Base-by-base conservation (phyloP, 2,113 vertebrate genomes). In the Leptosomus discolor region DNA sequence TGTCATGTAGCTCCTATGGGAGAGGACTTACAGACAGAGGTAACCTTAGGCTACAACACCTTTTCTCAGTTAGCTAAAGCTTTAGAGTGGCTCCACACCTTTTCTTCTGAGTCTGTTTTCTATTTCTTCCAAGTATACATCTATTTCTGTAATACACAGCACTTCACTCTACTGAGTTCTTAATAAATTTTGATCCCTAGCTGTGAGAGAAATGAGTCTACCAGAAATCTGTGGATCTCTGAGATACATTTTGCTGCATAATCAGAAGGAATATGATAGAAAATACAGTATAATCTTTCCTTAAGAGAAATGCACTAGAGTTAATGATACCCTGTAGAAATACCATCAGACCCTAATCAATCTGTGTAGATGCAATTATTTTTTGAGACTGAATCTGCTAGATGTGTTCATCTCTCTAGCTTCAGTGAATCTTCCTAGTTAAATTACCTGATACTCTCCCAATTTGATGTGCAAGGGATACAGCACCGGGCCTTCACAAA, bases 121-220 rank as follows among this genome's bases (percentile, higher is more conserved):
- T 71, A 2, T 77, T 89, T 90, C 51, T 88, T 8, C 36, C 30
- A 58, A 56, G n/a, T 1, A 1, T 54, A 54, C 11, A 13, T 36
- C 2, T 24, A 70, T 65, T 84, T 79, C 65, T 69, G 16, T 39
- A 45, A 45, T 64, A 34, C 8, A 53, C 4, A 74, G 8, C 4
- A 15, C 6, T 61, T 89, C 34, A 8, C 8, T 84, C 24, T 77
- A 29, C 18, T 45, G 26, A 60, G 20, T 41, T 77, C 21, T 64
- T 73, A 60, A 79, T 61, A 75, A 48, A 77, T 88, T 74, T 87
- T 71, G 18, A 51, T 67, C n/a, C 36, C 54, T 85, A 45, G 11
- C 37, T 92, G n/a, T 53, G 54, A 87, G 26, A 82, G 30, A 88
- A 80, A 73, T 81, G 37, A 92, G 22, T 69, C 51, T 87, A 20